Evolutionary conservation across 2,888 invertebrate genomes (phyloP), one percentile per base, ranked within the genome.

Genomic region (Pilophorus perplexus): DNA sequence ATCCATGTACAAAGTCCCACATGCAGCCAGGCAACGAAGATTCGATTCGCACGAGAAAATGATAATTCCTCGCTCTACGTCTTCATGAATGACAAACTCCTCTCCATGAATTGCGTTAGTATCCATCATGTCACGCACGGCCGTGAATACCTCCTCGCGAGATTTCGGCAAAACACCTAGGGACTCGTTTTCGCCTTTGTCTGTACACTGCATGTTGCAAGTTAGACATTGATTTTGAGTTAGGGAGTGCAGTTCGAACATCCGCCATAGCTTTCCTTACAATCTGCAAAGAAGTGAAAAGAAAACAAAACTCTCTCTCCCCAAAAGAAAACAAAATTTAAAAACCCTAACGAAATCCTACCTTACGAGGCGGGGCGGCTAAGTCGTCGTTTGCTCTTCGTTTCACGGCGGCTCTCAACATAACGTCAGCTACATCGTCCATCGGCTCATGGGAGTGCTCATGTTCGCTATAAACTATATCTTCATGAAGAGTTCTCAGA

Each of bases 31-130:
- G 44, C 44, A 44, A 10, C 44, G 44, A 23, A 52, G 20, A 25
- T 52, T 52, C 8, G 25, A 23, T 52, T 52, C 52, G 52, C 52
- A 52, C 23, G 52, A 52, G 25, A 52, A 52, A 23, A 52, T 25
- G 25, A 52, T 25, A 20, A 52, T 6, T 16, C 25, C 52, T 8
- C 22, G 23, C 8, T 20, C 22, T 8, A 52, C 20, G 22, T 52
- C 44, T n/a, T 44, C 18, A 44, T 33, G 33, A 12, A 33, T 33
- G 6, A 33, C 6, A 33, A 33, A 33, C 12, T 33, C 33, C 12
- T 33, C 33, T 33, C 33, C 33, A 8, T 12, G 33, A 6, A 33
- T 12, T 33, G 33, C 12, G 33, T 33, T 33, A 8, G 33, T 33
- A 33, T 33, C 33, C 33, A 33, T 33, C 33, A 33, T 33, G 6